A percentile compares a stretch with the other conserved stretches of the same genome.
These are phyloP conservation scores for Bos indicus DNA, from an alignment of 2,113 vertebrate genomes.

Conservation along the genomic window DNA sequence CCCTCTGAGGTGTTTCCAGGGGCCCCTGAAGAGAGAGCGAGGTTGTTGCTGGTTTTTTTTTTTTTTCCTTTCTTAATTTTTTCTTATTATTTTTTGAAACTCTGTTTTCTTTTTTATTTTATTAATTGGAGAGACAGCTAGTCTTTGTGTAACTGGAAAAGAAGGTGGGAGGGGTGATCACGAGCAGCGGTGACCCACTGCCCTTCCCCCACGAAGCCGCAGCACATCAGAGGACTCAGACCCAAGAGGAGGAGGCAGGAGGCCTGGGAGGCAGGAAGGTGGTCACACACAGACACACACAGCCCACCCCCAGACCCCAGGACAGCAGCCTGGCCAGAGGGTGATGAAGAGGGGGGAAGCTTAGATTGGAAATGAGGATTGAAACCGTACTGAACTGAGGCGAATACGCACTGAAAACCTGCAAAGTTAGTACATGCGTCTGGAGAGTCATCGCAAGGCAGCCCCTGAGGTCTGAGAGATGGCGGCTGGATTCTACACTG, in stretches of 20 bases:
- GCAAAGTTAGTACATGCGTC: neutral
- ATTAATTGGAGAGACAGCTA: neutral
- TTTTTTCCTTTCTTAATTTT: neutral
- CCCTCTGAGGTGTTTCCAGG: neutral
- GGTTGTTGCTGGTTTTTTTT: neutral
- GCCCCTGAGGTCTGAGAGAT: neutral
- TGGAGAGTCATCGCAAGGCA: neutral
- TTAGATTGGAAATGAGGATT: neutral
- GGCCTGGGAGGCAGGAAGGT: neutral
- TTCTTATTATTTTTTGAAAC: neutral
- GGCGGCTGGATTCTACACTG: accelerated
- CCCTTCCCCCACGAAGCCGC: neutral
- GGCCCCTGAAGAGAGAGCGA: neutral
- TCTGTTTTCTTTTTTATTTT: neutral
- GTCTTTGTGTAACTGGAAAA: neutral
- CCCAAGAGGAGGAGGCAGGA: neutral
- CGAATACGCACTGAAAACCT: neutral
- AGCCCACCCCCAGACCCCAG: neutral
- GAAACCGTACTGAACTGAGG: neutral
- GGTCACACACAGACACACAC: neutral
- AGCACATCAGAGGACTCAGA: neutral
- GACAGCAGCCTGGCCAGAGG: neutral
- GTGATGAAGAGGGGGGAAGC: neutral
- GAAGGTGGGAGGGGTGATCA: neutral
- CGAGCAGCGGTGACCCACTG: neutral